A percentile compares a stretch with the other conserved stretches of the same genome.
Conservation (phyloP, 2,888 invertebrate species). For the Melieria crassipennis region DNA sequence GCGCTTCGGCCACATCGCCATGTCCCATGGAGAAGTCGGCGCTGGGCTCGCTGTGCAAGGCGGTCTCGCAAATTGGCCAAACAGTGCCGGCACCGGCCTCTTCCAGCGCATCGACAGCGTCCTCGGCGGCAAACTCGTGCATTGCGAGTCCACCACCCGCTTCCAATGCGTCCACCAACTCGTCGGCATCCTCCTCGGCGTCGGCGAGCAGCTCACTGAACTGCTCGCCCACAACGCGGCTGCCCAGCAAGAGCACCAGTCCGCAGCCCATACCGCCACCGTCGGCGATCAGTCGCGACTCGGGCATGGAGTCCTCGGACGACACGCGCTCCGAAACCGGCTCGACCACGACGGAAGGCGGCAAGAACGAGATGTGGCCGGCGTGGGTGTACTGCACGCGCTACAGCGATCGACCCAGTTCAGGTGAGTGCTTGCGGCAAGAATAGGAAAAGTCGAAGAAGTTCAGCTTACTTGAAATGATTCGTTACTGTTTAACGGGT, state of each 20-base stretch:
- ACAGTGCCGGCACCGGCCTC: slow-evolving; percentile 47
- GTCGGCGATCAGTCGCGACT: slow-evolving; percentile 63
- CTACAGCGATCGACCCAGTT: slow-evolving; percentile 90
- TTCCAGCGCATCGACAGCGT: slow-evolving; percentile 49
- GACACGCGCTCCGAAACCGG: slow-evolving; percentile 65
- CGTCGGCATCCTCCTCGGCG: slow-evolving; percentile 49
- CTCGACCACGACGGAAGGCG: slow-evolving; percentile 63
- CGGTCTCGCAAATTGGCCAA: slow-evolving; percentile 76
- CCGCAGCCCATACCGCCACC: slow-evolving; percentile 64
- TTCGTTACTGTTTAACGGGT: no score
- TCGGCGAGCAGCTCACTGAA: slow-evolving; percentile 52
- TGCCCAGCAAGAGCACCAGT: slow-evolving; percentile 50
- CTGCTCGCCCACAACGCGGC: slow-evolving; percentile 55
- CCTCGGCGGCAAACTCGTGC: slow-evolving; percentile 48
- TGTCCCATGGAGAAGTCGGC: slow-evolving; percentile 67
- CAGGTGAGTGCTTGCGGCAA: slow-evolving; percentile 72
- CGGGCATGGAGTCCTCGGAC: slow-evolving; percentile 66
- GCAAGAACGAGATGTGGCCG: slow-evolving; percentile 77
- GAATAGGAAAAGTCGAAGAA: neutral
- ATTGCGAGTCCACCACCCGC: slow-evolving; percentile 48
- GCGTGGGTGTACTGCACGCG: slow-evolving; percentile 99
- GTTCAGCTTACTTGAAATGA: no score
- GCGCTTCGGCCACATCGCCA: slow-evolving; percentile 28
- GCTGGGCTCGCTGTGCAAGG: slow-evolving; percentile 74
- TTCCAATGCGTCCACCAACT: slow-evolving; percentile 49